Conservation (phyloP, 2,888 invertebrate genomes). For the Cataglyphis rosenhaueri region DNA sequence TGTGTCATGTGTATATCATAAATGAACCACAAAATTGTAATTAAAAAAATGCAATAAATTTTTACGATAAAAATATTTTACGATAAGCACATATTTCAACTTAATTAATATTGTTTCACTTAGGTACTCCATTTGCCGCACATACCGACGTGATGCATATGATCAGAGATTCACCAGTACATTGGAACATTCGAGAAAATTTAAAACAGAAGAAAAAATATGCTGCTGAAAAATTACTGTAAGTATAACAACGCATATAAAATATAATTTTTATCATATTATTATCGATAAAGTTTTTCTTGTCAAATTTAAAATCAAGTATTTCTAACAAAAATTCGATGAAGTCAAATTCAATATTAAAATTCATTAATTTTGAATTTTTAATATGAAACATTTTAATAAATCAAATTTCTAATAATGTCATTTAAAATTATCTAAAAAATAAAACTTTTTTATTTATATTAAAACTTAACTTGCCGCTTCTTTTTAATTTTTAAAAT, state of each 20-base stretch:
- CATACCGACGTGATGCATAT: conserved; percentile 60
- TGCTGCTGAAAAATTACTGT: conserved; percentile 80
- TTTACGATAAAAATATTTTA: not conserved
- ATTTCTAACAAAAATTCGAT: not conserved
- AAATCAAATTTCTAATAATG: not conserved
- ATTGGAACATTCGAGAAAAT: conserved; percentile 80
- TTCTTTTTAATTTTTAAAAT: not conserved
- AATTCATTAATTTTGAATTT: not conserved
- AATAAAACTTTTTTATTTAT: not conserved
- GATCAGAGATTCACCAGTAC: conserved; percentile 78
- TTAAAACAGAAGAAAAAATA: conserved; percentile 81
- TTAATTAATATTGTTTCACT: not conserved
- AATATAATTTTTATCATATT: not conserved
- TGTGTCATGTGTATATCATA: not conserved
- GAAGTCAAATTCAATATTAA: not conserved
- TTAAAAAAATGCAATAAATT: not conserved
- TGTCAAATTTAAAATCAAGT: not conserved
- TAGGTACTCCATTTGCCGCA: conserved; percentile 20
- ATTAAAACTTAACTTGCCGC: not conserved
- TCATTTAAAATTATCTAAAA: not conserved
- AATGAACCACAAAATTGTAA: not conserved
- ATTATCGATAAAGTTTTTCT: not conserved
- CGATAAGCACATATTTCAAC: not conserved
- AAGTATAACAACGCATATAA: conserved; percentile 36
- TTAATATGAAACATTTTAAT: not conserved